Conservation (phyloP, 2,113 vertebrate genomes). For the Eira barbara region DNA sequence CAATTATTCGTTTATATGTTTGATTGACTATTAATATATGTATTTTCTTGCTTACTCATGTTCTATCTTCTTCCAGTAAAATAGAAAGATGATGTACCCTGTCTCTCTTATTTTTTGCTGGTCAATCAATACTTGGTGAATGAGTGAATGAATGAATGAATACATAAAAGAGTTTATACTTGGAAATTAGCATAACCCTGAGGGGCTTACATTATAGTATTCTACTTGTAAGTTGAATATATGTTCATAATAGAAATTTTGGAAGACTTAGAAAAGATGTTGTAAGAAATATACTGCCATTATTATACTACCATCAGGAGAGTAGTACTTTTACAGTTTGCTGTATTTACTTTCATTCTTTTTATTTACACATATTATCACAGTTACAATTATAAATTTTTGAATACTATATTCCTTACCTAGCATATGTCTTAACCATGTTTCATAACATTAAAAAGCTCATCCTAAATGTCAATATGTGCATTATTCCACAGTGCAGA, state of each 20-base stretch:
- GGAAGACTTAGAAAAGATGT: background rate
- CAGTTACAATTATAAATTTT: background rate
- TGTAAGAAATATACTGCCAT: background rate
- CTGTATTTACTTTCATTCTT: background rate
- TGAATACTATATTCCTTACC: background rate
- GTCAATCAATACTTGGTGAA: background rate
- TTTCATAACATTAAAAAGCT: background rate
- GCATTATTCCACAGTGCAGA: background rate
- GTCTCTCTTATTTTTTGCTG: background rate
- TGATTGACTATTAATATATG: background rate
- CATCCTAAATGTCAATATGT: background rate
- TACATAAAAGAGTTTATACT: background rate
- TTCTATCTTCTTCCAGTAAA: background rate
- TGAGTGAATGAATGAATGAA: background rate
- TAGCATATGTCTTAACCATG: background rate
- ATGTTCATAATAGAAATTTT: background rate
- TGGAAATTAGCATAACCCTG: background rate
- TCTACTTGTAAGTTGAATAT: background rate
- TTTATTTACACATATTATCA: background rate
- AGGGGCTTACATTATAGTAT: background rate
- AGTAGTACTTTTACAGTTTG: background rate
- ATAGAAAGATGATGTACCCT: background rate
- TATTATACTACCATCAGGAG: background rate
- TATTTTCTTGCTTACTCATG: background rate
- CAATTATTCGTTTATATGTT: background rate